Evolutionary conservation across 2,113 vertebrate species (phyloP), one percentile per base, ranked within the genome.

Genomic region (Daphoenositta chrysoptera): DNA sequence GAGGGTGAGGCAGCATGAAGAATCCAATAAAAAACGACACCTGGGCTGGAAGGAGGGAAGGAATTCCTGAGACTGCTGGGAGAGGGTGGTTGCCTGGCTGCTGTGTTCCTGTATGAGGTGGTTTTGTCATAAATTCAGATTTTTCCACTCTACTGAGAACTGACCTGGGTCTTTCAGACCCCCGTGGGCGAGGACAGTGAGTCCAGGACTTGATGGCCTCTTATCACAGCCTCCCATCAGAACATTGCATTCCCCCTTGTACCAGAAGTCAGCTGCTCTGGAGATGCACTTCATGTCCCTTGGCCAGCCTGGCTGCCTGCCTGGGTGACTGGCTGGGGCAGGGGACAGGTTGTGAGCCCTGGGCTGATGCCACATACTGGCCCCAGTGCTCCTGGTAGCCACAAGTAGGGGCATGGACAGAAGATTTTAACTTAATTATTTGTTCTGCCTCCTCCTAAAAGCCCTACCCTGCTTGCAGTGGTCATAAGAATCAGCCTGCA

Each of bases 161-260:
- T 96, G 96, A 96, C 94, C 93, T 37, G 57, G 96, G 96, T 97
- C 96, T 96, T 75, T 75, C 93, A 96, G 93, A 93, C 90, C 96
- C 88, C 90, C 2, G 0, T 57, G 53, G 79, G 45, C 11, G 19
- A 96, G 90, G 90, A 96, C 94, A 94, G 35, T 27, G 64, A 96
- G 96, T 95, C 94, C 92, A 3, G 92, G 90, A 95, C 96, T 96
- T 23, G 37, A 82, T 81, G 88, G 93, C 80, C 83, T 93, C 90
- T 96, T 97, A 97, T 96, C 96, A 72, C 60, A 90, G 80, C 37
- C 83, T 97, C 57, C 53, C 96, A 97, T 97, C 96, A 78, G 96
- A 90, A 96, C 96, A 96, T 82, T 89, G 73, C 92, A 96, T 96
- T 97, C 96, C 83, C 73, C 73, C 80, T 75, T 77, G 90, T 75